Percentiles rank a stretch among this genome's conserved stretches.
Evolutionary conservation across 2,113 vertebrate genomes (phyloP).

Genomic region (Leptodactylus fuscus): DNA sequence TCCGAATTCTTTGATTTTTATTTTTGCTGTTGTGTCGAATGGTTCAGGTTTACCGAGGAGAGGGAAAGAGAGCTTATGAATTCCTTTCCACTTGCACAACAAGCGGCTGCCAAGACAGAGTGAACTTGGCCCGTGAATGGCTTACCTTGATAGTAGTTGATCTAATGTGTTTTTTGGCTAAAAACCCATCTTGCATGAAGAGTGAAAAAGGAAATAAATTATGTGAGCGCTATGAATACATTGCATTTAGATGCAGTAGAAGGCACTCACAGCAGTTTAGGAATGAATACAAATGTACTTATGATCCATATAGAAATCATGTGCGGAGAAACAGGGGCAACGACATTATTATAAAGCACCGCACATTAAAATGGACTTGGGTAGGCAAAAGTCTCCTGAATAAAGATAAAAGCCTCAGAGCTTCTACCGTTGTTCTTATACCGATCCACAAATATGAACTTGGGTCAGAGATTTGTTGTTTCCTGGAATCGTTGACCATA

Average conservation of each 20-base stretch:
- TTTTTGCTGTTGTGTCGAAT: not conserved
- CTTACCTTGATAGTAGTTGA: slow-evolving; percentile 58
- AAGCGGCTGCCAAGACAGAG: slow-evolving; percentile 45
- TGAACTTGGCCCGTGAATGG: slow-evolving; percentile 48
- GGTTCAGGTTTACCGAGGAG: not conserved
- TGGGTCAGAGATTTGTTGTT: not conserved
- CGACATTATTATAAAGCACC: slow-evolving; percentile 17
- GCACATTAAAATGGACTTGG: too few relatives aligned
- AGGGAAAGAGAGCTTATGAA: slow-evolving; percentile 13
- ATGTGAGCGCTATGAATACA: slow-evolving; percentile 44
- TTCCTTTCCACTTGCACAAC: slow-evolving; percentile 12
- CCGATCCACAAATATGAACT: not conserved
- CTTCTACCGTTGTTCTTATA: not conserved
- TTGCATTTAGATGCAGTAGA: slow-evolving; percentile 54
- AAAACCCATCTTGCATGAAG: slow-evolving; percentile 47
- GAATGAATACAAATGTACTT: slow-evolving; percentile 54
- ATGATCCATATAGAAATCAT: slow-evolving; percentile 37
- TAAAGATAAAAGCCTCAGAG: not conserved
- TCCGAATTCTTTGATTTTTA: not conserved
- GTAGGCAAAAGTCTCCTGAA: not conserved
- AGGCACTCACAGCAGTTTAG: slow-evolving; percentile 34
- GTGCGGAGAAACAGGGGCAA: not conserved
- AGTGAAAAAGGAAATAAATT: slow-evolving; percentile 59
- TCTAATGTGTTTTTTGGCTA: slow-evolving; percentile 61
- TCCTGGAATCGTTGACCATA: not conserved